Evolutionary conservation across 2,113 vertebrate species (phyloP).

Genomic region (Poeciliopsis prolifica): DNA sequence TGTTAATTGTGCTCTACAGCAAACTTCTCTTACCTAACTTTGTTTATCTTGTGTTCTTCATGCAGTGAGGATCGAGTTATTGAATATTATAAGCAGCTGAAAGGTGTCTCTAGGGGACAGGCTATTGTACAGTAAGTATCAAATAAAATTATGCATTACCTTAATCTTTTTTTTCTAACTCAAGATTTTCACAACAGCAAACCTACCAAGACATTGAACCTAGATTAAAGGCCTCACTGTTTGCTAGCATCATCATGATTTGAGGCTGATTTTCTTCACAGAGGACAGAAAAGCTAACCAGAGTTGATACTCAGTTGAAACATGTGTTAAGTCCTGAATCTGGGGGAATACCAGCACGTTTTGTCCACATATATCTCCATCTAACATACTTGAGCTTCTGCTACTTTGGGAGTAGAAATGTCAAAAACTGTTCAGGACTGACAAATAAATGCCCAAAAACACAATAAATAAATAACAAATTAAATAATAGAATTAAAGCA

Average conservation of each 20-base stretch:
- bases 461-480: background rate
- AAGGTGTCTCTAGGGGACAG: constrained; percentile 93
- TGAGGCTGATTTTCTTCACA: background rate
- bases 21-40: background rate
- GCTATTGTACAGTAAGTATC: constrained; percentile 96
- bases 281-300: background rate
- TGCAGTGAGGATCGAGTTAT: constrained; percentile 96
- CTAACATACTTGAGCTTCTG: background rate
- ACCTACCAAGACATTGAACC: background rate
- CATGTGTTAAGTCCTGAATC: background rate
- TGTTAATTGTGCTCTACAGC: background rate
- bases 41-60: constrained; percentile 22
- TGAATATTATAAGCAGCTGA: constrained; percentile 94
- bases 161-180: constrained; percentile 6
- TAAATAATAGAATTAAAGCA: background rate
- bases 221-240: too few species aligned
- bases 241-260: background rate
- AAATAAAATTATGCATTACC: constrained; percentile 5
- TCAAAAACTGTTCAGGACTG: background rate
- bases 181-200: background rate
- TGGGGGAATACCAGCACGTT: background rate
- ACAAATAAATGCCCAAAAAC: background rate
- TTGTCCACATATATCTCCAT: background rate
- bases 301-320: background rate
- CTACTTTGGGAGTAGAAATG: background rate